Evolutionary conservation across 37 sponge, comb jelly and placozoan genomes (phyloP).

Genomic region (Aplysina aerophoba): DNA sequence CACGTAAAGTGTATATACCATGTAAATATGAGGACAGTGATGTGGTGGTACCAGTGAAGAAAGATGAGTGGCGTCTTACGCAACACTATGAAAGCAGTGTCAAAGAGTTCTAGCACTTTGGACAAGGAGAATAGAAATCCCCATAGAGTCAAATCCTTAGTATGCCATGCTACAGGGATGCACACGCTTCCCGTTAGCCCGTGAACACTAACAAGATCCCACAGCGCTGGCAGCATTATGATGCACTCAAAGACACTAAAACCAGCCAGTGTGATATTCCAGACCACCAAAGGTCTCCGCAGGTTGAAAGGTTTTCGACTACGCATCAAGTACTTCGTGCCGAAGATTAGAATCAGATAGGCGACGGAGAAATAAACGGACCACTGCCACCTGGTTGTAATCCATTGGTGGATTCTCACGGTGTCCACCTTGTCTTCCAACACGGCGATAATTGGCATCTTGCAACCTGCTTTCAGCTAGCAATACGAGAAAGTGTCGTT

Average conservation of each 20-base stretch:
- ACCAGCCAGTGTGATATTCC: constrained; percentile 14
- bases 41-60: constrained; percentile 90
- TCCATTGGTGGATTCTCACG: constrained; percentile 1
- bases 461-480: not conserved
- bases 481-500: too few species aligned
- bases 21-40: constrained; percentile 52
- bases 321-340: constrained; percentile 60
- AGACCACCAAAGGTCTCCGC: not conserved
- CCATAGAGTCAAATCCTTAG: constrained; percentile 42
- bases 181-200: constrained; percentile 44
- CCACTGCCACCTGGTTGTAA: constrained; percentile 9
- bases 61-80: constrained; percentile 73
- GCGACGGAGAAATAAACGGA: constrained; percentile 34
- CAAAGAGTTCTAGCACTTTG: constrained; percentile 74
- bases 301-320: constrained; percentile 32
- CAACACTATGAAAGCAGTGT: constrained; percentile 75
- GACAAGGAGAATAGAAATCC: constrained; percentile 60
- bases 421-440: not conserved
- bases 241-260: constrained; percentile 17
- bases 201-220: not conserved
- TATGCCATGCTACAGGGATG: not conserved
- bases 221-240: constrained; percentile 22
- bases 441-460: not conserved
- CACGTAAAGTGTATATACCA: constrained; percentile 36
- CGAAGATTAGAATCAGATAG: constrained; percentile 66